Evolutionary conservation across 2,797 vertebrate genomes (phyloP).

Genomic region (Pantherophis alleghaniensis): DNA sequence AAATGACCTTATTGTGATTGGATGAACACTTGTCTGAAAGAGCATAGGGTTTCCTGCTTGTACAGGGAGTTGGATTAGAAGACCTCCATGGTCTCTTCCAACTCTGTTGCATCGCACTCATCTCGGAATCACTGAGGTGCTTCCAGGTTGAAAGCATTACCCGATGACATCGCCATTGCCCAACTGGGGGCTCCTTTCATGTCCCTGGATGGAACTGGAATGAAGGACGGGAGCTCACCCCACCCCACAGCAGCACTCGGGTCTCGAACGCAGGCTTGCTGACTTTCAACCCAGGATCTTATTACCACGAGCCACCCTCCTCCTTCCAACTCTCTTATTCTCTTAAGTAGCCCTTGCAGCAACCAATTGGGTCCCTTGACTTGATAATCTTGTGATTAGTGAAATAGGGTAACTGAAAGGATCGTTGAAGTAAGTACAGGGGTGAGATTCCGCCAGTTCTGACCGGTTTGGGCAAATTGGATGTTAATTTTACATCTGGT

Average conservation of each 20-base stretch:
- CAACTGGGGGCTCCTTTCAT: background rate
- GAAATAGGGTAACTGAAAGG: background rate
- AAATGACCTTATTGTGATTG: too few species aligned
- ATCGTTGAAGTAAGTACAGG: background rate
- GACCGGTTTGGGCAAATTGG: too few species aligned
- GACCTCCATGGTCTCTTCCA: too few species aligned
- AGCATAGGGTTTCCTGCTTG: too few species aligned
- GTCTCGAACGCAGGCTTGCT: background rate
- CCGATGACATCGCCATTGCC: background rate
- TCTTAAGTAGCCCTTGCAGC: background rate
- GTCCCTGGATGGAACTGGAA: background rate
- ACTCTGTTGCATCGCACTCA: too few species aligned
- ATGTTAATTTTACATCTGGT: too few species aligned
- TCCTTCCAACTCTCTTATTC: background rate
- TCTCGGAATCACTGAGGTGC: background rate
- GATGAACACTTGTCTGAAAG: too few species aligned
- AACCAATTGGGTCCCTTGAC: background rate
- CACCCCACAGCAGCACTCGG: background rate
- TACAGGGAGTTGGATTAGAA: too few species aligned
- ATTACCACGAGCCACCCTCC: background rate
- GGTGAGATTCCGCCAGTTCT: too few species aligned
- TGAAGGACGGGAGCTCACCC: background rate
- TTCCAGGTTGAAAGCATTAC: background rate
- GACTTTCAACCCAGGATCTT: background rate
- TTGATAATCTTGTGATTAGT: background rate